Base-by-base conservation (phyloP, 2,113 vertebrate species). In the Sakesphorus luctuosus region DNA sequence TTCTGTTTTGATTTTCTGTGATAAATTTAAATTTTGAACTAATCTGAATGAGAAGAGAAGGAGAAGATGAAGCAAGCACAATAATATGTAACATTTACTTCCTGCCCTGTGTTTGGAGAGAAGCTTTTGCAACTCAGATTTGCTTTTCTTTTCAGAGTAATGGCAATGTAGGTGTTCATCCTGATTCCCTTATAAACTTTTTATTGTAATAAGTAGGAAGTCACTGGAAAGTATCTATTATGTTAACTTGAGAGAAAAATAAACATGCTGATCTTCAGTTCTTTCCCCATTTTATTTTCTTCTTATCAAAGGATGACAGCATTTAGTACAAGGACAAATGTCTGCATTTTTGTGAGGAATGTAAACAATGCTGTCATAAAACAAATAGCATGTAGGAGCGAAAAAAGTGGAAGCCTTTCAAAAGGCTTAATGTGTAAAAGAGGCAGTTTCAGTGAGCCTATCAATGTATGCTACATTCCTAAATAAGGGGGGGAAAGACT, bases 251-350 rank as follows among this genome's bases (percentile, higher is more conserved):
- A 96, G 75, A 97, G 68, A 68, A 96, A 96, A 97, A 97, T 88
- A 95, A 97, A 95, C 67, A 94, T 75, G 79, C 55, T 96, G 96
- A 97, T 94, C 93, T 97, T 97, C 95, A 94, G 31, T 97, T 95
- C 93, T 84, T 96, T 50, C 72, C 46, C 56, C 47, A 91, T 97
- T 94, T 76, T 93, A 46, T 84, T 96, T 93, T 80, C 47, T 76
- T 94, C 90, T 96, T 97, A 97, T 94, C 87, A 95, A 69, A 86
- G 91, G 43, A 97, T 89, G 91, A 90, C 94, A 96, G 61, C 67
- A 86, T 96, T 96, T 93, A 96, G 82, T 78, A 77, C 81, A 94
- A 96, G 92, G 92, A 96, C 91, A 95, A 97, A 97, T 80, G 90
- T 40, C 77, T 94, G 80, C 35, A 84, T 93, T 97, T 97, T 93